Evolutionary conservation across 2,113 vertebrate genomes (phyloP).

Genomic region (Perca flavescens): DNA sequence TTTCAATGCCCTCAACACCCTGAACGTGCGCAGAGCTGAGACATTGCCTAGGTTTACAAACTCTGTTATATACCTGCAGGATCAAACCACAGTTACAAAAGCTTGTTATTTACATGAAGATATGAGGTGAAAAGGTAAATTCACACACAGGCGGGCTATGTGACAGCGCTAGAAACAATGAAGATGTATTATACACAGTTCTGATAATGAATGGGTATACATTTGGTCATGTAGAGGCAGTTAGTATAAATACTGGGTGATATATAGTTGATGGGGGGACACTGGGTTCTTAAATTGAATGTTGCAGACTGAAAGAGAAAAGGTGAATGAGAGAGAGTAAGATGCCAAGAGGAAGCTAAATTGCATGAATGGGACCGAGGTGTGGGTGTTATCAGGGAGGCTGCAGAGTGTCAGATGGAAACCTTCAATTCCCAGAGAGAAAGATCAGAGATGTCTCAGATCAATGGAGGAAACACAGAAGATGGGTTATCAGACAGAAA

Average conservation of each 20-base stretch:
- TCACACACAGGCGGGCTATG: slow-evolving; percentile 45
- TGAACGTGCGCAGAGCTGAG: slow-evolving; percentile 99
- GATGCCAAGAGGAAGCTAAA: slow-evolving; percentile 37
- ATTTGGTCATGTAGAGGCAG: slow-evolving; percentile 7
- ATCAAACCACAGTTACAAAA: slow-evolving; percentile 97
- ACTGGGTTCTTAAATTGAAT: slow-evolving; percentile 42
- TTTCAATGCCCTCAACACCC: slow-evolving; percentile 99
- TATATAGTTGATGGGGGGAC: not conserved
- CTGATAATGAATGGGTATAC: not conserved
- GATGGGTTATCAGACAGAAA: slow-evolving; percentile 65
- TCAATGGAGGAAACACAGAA: slow-evolving; percentile 50
- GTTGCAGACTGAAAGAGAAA: slow-evolving; percentile 48
- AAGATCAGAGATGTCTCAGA: slow-evolving; percentile 53
- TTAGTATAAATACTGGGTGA: not conserved
- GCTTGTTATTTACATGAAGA: slow-evolving; percentile 77
- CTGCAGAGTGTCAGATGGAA: slow-evolving; percentile 51
- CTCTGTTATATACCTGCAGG: slow-evolving; percentile 99
- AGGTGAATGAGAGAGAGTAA: slow-evolving; percentile 32
- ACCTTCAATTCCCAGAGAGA: slow-evolving; percentile 65
- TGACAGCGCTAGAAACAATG: slow-evolving; percentile 17
- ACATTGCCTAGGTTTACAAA: slow-evolving; percentile 99
- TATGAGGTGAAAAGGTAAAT: slow-evolving; percentile 43
- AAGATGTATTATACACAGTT: not conserved
- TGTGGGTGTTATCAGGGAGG: slow-evolving; percentile 37
- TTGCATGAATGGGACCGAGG: slow-evolving; percentile 31